Conservation (phyloP, 35 echinoderm and acorn worm genomes). For the Strongylocentrotus purpuratus region DNA sequence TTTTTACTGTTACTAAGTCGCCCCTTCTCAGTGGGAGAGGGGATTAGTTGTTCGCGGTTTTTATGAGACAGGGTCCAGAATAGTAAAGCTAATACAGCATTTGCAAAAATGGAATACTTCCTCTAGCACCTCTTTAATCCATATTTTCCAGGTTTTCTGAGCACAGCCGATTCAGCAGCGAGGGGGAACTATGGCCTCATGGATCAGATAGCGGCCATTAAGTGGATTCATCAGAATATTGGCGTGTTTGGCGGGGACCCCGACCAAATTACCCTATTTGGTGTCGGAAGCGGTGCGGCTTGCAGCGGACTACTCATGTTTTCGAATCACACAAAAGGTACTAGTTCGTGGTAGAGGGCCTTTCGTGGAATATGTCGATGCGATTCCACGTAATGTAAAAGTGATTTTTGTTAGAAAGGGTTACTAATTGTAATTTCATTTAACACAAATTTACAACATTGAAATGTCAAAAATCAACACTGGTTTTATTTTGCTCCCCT, state of each 20-base stretch:
- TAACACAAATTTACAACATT: too few species aligned
- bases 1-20: too few species aligned
- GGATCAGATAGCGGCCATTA: conserved; percentile 84
- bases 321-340: conserved; percentile 87
- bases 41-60: too few species aligned
- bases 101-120: too few species aligned
- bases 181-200: conserved; percentile 89
- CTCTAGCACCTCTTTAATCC: background rate
- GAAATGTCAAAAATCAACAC: too few species aligned
- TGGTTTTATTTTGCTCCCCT: too few species aligned
- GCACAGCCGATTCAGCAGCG: conserved; percentile 61
- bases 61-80: too few species aligned
- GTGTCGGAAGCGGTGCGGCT: conserved; percentile 87
- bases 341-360: background rate
- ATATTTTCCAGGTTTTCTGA: conserved; percentile 76
- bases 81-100: too few species aligned
- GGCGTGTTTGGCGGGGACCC: conserved; percentile 77
- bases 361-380: background rate
- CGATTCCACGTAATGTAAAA: too few species aligned
- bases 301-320: conserved; percentile 78
- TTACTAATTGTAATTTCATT: too few species aligned
- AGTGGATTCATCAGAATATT: conserved; percentile 94
- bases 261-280: conserved; percentile 68
- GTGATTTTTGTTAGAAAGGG: too few species aligned
- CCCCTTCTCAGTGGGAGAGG: too few species aligned